Conservation (phyloP, 2,888 invertebrate genomes). For the Yponomeuta malinellus region DNA sequence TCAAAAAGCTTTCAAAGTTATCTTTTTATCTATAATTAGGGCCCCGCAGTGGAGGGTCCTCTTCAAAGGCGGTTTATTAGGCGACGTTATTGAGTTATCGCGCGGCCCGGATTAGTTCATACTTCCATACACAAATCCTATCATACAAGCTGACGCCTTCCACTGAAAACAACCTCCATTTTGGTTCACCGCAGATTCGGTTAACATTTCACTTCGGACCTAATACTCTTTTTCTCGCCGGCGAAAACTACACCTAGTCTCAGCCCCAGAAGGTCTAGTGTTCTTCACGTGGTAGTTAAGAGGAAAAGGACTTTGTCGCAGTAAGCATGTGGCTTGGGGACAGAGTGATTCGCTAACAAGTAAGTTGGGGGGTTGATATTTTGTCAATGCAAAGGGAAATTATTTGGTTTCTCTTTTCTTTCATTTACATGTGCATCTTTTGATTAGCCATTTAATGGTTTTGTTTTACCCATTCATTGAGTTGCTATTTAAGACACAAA, state of each 20-base stretch:
- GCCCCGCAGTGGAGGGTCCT: conserved; percentile 43
- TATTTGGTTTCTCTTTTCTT: conserved; percentile 61
- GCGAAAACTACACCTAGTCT: conserved; percentile 27
- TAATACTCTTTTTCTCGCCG: conserved; percentile 22
- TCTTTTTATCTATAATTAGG: conserved; percentile 76
- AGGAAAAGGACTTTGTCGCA: conserved; percentile 35
- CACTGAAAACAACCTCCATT: conserved; percentile 66
- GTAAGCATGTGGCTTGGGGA: conserved; percentile 38
- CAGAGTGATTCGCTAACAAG: conserved; percentile 59
- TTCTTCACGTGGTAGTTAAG: neutral
- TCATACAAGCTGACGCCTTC: conserved; percentile 76
- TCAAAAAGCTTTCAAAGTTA: conserved; percentile 52
- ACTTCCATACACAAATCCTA: conserved; percentile 75
- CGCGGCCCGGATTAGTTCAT: conserved; percentile 72
- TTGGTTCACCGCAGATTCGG: conserved; percentile 64
- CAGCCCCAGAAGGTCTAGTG: conserved; percentile 23
- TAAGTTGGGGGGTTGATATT: conserved; percentile 61
- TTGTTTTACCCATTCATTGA: too few relatives aligned
- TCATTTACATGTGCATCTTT: neutral
- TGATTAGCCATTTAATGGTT: neutral
- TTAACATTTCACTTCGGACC: conserved; percentile 31
- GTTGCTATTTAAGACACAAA: neutral
- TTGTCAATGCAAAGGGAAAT: conserved; percentile 66
- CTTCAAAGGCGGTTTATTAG: conserved; percentile 73
- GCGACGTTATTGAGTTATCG: conserved; percentile 74